Base-by-base conservation (phyloP, 2,797 vertebrate species). In the Acestrorhynchus altus region DNA sequence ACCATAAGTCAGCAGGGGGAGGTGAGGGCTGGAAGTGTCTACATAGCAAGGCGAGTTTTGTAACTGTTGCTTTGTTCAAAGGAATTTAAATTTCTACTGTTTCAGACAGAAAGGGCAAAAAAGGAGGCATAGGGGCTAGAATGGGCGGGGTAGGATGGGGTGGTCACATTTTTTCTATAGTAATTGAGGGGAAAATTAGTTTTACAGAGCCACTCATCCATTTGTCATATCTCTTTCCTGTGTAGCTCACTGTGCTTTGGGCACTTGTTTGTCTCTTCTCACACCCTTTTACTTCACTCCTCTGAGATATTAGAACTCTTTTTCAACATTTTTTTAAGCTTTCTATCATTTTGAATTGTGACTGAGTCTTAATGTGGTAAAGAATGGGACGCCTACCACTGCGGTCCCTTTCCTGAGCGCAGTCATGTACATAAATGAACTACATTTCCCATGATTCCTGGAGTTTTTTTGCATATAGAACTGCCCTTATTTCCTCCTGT, bases 381-480 rank as follows among this genome's bases (percentile, higher is more conserved):
- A 72, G 83, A 69, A 28, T 20, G 72, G 76, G 83, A 70, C 47
- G 81, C 85, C 89, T 87, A 89, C 82, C 75, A 89, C 92, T 89
- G 88, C 76, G 83, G 79, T 72, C 56, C 81, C 74, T 4, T 51
- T 39, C 60, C 78, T 70, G 76, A 49, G 70, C 87, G 89, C 90
- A 87, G 91, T 79, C 88, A 92, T 88, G 83, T 88, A 89, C 91
- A 93, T 92, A 86, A 83, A 79, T 70, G 64, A 73, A 83, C 16
- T 84, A 83, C 56, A 81, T 89, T 87, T 86, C 85, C 85, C 83
- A 87, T 83, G 56, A 89, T 87, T 89, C 84, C 79, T 86, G 76
- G 82, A 78, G 84, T 86, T 89, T 86, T 89, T 84, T 86, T 82
- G 89, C 87, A 90, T 86, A 75, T 84, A 77, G 80, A 88, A 89